Percentiles rank a stretch among this genome's conserved stretches.
phyloP scores from a whole-genome alignment of 2,797 vertebrate species.

The Gephyroberyx darwinii region DNA sequence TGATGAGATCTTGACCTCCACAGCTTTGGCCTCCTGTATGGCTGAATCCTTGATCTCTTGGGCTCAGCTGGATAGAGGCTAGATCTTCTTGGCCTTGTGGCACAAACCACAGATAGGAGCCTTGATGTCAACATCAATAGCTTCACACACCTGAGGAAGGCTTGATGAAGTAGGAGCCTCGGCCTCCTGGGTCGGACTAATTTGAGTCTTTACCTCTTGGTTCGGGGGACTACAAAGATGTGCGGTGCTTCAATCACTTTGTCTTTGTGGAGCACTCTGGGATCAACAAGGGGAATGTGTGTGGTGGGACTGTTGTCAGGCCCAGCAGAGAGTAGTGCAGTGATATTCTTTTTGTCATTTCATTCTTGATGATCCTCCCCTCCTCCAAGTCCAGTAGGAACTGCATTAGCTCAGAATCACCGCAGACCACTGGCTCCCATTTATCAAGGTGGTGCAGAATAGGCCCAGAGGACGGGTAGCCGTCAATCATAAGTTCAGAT shows the following conservation, averaged over 20 bases:
- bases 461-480: conserved; percentile 60
- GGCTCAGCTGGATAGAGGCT: too few relatives aligned
- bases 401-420: conserved; percentile 55
- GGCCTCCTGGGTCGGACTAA: conserved; percentile 24
- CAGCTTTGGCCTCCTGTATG: not conserved
- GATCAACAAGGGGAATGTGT: not conserved
- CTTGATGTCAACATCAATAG: too few relatives aligned
- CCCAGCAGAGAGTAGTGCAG: too few relatives aligned
- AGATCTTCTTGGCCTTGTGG: too few relatives aligned
- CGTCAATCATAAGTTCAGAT: conserved; percentile 66
- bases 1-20: not conserved
- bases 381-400: conserved; percentile 32
- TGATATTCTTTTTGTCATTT: not conserved
- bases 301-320: not conserved
- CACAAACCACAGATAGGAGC: too few relatives aligned
- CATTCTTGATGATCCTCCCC: not conserved
- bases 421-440: conserved; percentile 49
- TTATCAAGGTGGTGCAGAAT: conserved; percentile 63
- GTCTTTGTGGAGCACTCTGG: conserved; percentile 9
- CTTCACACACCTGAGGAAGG: not conserved
- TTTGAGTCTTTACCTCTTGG: conserved; percentile 28
- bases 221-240: conserved; percentile 17
- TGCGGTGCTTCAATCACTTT: not conserved
- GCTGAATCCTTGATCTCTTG: not conserved
- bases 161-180: not conserved